A percentile compares a stretch with the other conserved stretches of the same genome.
These are phyloP conservation scores for Characodon lateralis DNA, from an alignment of 2,797 vertebrate species.

Conservation along the genomic window DNA sequence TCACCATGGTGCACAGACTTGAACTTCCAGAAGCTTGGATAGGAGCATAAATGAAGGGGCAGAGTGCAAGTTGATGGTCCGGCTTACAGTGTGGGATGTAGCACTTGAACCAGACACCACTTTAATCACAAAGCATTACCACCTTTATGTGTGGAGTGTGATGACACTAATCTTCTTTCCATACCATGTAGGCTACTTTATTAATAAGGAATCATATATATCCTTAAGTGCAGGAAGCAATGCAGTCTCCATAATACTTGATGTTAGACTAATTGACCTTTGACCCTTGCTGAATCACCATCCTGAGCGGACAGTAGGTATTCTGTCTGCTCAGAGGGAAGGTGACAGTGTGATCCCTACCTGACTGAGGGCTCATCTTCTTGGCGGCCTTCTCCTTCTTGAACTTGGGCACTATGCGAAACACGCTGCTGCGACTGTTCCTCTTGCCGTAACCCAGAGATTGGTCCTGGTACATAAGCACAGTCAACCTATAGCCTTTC, in stretches of 20 bases:
- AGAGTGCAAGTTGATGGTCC: slow-evolving; percentile 55
- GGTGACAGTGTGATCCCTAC: slow-evolving; percentile 80
- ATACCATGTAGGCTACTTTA: too few species aligned
- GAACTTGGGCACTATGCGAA: slow-evolving; percentile 98
- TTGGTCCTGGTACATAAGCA: slow-evolving; percentile 87
- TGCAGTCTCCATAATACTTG: neutral
- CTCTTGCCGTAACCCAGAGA: slow-evolving; percentile 95
- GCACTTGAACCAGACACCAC: slow-evolving; percentile 60
- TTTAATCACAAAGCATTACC: neutral
- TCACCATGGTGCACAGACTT: slow-evolving; percentile 18
- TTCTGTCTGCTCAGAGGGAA: slow-evolving; percentile 15
- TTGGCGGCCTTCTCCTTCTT: slow-evolving; percentile 95
- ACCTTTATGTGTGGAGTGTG: neutral
- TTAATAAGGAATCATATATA: neutral
- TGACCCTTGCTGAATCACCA: slow-evolving; percentile 6
- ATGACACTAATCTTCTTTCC: neutral
- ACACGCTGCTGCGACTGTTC: slow-evolving; percentile 95
- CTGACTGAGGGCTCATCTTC: slow-evolving; percentile 93
- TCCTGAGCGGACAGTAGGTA: neutral
- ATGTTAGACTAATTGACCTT: neutral
- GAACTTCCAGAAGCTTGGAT: slow-evolving; percentile 52
- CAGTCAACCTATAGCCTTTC: slow-evolving; percentile 80
- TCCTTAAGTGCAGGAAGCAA: neutral
- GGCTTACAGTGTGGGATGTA: slow-evolving; percentile 51
- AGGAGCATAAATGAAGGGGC: slow-evolving; percentile 63